A percentile compares a stretch with the other conserved stretches of the same genome.
phyloP scores from a whole-genome alignment of 1,140 invertebrate genomes.

The Nilaparvata lugens region DNA sequence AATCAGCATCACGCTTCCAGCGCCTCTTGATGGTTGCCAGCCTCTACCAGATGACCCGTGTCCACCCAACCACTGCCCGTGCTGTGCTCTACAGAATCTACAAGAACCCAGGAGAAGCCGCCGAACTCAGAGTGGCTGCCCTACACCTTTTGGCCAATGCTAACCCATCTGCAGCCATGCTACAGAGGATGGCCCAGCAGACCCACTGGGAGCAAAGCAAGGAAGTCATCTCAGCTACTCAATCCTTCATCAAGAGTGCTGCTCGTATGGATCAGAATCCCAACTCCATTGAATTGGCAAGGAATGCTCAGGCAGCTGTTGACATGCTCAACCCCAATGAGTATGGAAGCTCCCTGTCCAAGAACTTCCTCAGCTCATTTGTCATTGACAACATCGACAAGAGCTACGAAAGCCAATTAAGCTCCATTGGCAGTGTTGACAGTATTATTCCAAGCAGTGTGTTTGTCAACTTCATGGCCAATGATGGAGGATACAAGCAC shows the following conservation, averaged over 20 bases:
- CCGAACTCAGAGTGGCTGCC: constrained; percentile 52
- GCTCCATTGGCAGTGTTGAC: constrained; percentile 46
- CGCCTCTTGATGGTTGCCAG: constrained; percentile 47
- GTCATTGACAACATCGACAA: constrained; percentile 38
- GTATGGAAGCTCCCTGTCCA: constrained; percentile 43
- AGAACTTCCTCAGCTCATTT: constrained; percentile 34
- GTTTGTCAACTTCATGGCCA: constrained; percentile 32
- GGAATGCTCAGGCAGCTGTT: constrained; percentile 43
- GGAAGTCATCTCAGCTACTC: constrained; percentile 14
- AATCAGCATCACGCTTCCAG: constrained; percentile 44
- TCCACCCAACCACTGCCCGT: constrained; percentile 40
- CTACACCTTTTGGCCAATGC: constrained; percentile 46
- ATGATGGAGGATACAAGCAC: constrained; percentile 38
- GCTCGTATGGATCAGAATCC: constrained; percentile 32
- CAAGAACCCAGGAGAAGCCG: constrained; percentile 48
- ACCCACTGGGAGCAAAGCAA: constrained; percentile 50
- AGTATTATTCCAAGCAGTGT: constrained; percentile 40
- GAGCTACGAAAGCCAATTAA: constrained; percentile 32
- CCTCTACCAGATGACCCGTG: constrained; percentile 39
- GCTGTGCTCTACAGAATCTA: constrained; percentile 54
- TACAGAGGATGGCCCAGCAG: constrained; percentile 55
- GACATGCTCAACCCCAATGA: constrained; percentile 43
- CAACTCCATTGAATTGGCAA: constrained; percentile 36
- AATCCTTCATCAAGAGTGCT: constrained; percentile 37
- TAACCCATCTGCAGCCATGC: constrained; percentile 46